Base-by-base conservation (phyloP, 1,140 invertebrate genomes). In the Elymnias hypermnestra region DNA sequence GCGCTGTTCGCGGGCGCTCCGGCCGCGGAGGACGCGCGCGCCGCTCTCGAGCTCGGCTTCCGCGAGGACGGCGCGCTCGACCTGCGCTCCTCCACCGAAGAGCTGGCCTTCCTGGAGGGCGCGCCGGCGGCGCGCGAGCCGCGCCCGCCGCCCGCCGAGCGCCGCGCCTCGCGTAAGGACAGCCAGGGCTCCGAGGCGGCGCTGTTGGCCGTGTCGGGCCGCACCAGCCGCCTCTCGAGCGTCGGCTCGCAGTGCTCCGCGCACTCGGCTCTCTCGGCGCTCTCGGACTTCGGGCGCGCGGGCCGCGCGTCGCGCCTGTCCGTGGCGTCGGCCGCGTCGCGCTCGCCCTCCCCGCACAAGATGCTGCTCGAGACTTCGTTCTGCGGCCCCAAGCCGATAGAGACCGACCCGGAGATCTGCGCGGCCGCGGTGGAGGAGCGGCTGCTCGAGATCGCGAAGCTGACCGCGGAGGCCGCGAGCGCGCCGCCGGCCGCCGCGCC, bases 301-400 rank as follows among this genome's bases (percentile, higher is more conserved):
- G 78, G 77, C 39, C 75, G 78, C 43, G 60, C 67, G 87, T 65
- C 84, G 87, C 9, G 91, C 43, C 87, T 93, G 1, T 94, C 93
- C 0, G 92, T 91, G 0, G 89, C 91, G 2, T 93, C 91, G 1
- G 91, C 91, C 0, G 86, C 87, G 4, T 91, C 88, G 5, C 89
- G 94, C 40, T 95, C 94, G 5, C 94, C 94, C 0, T 96, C 94
- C 17, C 95, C 95, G 3, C 94, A 96, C 82, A 93, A 93, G 78
- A 95, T 95, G 89, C 83, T 95, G 12, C 86, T 96, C 12, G 94
- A 96, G 83, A 96, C 94, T 0, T 96, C 94, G 0, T 96, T 96
- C 71, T 96, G 94, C 66, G 95, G 95, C 0, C 92, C 91, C 35
- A 94, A 93, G 61, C 91, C 92, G 0, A 81, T 90, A n/a, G 88